Evolutionary conservation across 2,888 invertebrate genomes (phyloP).

Genomic region (Mycogona germanica): DNA sequence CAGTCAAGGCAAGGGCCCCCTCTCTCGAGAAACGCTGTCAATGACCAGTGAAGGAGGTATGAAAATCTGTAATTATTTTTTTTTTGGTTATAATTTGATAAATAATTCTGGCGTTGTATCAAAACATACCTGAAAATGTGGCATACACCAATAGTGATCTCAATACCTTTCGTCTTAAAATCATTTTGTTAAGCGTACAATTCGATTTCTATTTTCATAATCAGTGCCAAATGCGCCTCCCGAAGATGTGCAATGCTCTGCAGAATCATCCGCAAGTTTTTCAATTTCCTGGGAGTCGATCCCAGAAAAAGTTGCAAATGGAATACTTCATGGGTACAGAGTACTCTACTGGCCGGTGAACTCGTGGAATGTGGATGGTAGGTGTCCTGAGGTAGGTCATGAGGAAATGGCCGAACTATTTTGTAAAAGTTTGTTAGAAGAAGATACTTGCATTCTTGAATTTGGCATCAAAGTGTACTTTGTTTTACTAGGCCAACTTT

Average conservation of each 20-base stretch:
- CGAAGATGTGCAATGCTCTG: constrained; percentile 33
- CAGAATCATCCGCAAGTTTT: constrained; percentile 34
- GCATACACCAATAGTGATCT: not conserved
- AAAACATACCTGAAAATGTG: not conserved
- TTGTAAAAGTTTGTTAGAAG: too few species aligned
- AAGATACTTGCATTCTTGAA: too few species aligned
- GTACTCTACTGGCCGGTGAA: constrained; percentile 45
- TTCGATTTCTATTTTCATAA: not conserved
- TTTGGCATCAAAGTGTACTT: too few species aligned
- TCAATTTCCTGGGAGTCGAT: constrained; percentile 37
- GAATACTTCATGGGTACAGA: constrained; percentile 53
- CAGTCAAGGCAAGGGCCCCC: constrained; percentile 14
- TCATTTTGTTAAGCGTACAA: not conserved
- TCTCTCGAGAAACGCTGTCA: constrained; percentile 11
- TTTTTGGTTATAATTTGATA: not conserved
- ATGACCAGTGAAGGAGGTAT: constrained; percentile 18
- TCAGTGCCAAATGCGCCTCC: constrained; percentile 38
- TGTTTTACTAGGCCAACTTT: not conserved
- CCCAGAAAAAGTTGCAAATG: constrained; percentile 35
- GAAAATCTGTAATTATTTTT: not conserved
- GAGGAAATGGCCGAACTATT: not conserved
- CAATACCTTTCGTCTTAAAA: not conserved
- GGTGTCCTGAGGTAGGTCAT: not conserved
- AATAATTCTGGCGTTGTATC: not conserved
- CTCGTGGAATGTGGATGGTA: constrained; percentile 20